Evolutionary conservation across 92 coral and sea anemone species (phyloP).

Genomic region (Siderastrea radians): DNA sequence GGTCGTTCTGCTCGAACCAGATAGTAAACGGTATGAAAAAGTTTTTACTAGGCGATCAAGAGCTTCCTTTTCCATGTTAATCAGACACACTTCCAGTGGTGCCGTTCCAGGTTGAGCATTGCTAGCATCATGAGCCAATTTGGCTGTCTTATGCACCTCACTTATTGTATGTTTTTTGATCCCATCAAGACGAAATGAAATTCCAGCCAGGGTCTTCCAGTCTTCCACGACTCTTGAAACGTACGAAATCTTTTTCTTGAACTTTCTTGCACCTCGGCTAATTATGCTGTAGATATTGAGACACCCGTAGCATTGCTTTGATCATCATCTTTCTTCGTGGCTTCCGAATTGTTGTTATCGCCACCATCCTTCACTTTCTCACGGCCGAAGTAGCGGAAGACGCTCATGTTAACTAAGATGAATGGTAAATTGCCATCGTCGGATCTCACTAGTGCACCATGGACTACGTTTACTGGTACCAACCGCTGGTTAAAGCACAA

Average conservation of each 20-base stretch:
- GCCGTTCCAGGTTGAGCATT: constrained; percentile 10
- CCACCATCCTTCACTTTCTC: constrained; percentile 32
- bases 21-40: constrained; percentile 5
- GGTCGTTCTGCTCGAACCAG: constrained; percentile 17
- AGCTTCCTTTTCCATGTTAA: constrained; percentile 5
- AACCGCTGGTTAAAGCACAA: constrained; percentile 38
- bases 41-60: constrained; percentile 9
- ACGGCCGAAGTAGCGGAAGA: constrained; percentile 34
- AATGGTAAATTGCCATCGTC: constrained; percentile 25
- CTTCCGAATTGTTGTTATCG: constrained; percentile 38
- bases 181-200: constrained; percentile 28
- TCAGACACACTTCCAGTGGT: constrained; percentile 6
- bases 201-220: constrained; percentile 44
- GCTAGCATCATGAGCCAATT: constrained; percentile 1
- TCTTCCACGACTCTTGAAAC: constrained; percentile 31
- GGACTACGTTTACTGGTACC: constrained; percentile 30
- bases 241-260: constrained; percentile 20
- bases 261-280: constrained; percentile 22
- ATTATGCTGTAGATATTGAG: constrained; percentile 38
- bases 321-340: constrained; percentile 28
- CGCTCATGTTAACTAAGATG: constrained; percentile 28
- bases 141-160: constrained; percentile 14
- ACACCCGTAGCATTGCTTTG: constrained; percentile 23
- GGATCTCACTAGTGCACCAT: constrained; percentile 27
- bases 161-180: constrained; percentile 29